A percentile compares a stretch with the other conserved stretches of the same genome.
Conservation (phyloP, 2,797 vertebrate species). For the Chaetophractus vellerosus region DNA sequence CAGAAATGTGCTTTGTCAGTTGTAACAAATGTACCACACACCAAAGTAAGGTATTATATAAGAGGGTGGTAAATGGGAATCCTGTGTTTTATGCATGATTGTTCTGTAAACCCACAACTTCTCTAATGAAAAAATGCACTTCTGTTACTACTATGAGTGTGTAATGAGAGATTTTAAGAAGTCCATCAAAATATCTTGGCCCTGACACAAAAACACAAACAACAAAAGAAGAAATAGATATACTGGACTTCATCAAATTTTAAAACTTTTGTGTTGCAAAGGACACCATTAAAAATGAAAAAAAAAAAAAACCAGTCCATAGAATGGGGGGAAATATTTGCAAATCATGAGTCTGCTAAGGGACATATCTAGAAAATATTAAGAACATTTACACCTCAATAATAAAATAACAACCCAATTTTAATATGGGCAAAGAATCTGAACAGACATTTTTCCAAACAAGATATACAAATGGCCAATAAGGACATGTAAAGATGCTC, state of each 20-base stretch:
- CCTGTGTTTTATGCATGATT: too few species aligned
- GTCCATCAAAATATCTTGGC: constrained; percentile 33
- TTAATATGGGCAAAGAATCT: constrained; percentile 6
- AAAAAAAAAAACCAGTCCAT: constrained; percentile 7
- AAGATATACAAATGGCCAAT: constrained; percentile 13
- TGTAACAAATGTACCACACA: too few species aligned
- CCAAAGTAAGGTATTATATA: too few species aligned
- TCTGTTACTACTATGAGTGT: constrained; percentile 38
- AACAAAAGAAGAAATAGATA: constrained; percentile 18
- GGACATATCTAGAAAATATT: background rate
- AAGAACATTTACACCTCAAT: constrained; percentile 20
- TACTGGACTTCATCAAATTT: constrained; percentile 51
- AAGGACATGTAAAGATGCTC: constrained; percentile 21
- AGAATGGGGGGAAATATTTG: constrained; percentile 51
- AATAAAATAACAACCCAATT: background rate
- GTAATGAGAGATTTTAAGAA: constrained; percentile 51
- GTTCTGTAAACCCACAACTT: too few species aligned
- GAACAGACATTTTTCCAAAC: constrained; percentile 49
- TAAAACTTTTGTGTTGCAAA: constrained; percentile 7
- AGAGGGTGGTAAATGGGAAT: too few species aligned
- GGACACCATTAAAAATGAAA: background rate
- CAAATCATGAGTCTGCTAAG: constrained; percentile 34
- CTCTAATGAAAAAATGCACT: background rate
- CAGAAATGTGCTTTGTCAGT: too few species aligned
- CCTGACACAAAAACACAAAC: constrained; percentile 43